phyloP scores from a whole-genome alignment of 1,140 invertebrate genomes.

The Cyrtorhinus lividipennis region DNA sequence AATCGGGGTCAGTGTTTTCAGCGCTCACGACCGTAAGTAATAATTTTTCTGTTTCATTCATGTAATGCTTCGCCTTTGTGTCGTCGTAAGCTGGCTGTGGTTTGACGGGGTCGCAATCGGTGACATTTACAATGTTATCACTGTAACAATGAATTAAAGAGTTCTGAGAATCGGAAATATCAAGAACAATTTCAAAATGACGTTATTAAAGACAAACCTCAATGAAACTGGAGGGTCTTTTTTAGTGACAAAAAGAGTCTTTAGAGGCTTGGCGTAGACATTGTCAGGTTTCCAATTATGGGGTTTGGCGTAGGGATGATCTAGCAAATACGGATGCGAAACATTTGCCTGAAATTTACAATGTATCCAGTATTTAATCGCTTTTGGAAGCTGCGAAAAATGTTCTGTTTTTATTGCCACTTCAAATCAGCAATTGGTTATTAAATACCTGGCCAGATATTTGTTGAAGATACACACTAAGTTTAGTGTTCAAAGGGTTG shows the following conservation, averaged over 20 bases:
- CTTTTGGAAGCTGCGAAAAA: neutral
- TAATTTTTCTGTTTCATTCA: constrained; percentile 58
- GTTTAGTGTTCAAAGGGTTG: no score
- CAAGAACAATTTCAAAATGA: neutral
- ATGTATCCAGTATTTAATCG: neutral
- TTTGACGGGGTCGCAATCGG: constrained; percentile 18
- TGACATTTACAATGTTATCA: constrained; percentile 34
- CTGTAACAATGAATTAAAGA: neutral
- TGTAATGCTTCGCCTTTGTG: constrained; percentile 42
- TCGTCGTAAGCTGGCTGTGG: constrained; percentile 41
- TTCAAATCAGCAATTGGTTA: neutral
- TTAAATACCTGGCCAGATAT: neutral
- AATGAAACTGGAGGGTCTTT: no score
- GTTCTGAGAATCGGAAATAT: no score
- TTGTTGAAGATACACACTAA: neutral
- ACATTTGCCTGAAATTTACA: neutral
- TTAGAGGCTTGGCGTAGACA: constrained; percentile 12
- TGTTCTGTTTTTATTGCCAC: neutral
- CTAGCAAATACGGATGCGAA: constrained; percentile 9
- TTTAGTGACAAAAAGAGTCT: constrained; percentile 12
- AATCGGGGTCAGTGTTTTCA: constrained; percentile 43
- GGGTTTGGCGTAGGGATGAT: constrained; percentile 16
- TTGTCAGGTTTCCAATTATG: constrained; percentile 17
- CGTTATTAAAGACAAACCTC: no score
- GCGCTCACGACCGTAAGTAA: constrained; percentile 40